Base-by-base conservation (phyloP, 2,888 invertebrate genomes). In the Stegophylla sp. region DNA sequence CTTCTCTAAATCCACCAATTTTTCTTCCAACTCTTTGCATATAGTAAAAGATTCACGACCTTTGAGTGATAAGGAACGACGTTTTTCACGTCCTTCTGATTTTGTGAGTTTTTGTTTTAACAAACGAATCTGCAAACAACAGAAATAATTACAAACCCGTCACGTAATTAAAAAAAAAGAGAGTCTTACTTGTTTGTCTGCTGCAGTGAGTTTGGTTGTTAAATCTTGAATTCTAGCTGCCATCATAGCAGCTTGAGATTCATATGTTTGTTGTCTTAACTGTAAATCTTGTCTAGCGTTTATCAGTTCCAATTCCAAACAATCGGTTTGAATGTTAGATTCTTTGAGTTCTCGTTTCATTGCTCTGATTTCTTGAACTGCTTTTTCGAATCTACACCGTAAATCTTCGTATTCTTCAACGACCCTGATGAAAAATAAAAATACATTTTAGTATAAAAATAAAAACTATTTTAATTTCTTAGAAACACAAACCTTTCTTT, bases 11-110 rank as follows among this genome's bases (percentile, higher is more conserved):
- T 94, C 93, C n/a, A 90, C 90, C 66, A 95, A 88, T 86, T 95
- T 95, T 83, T 93, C 92, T 86, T 95, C 95, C 23, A 95, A 90
- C 86, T 94, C 94, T 86, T 93, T 94, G 17, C 93, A 92, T 66
- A 94, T 89, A 12, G 92, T 91, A 84, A 94, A 90, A 45, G 93
- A 93, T 86, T 94, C 90, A 10, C 94, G 94, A 41, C 82, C 83
- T 86, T 95, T 95, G 63, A 96, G 87, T 0, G 94, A 94, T 28
- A 94, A 88, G 53, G 94, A 94, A 83, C 95, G 89, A n/a, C 95
- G 88, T 84, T 94, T 93, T 84, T 93, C 93, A 84, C 92, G 89
- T 0, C 91, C 91, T 85, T 94, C 94, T 0, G 91, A 89, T 85
- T 93, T 93, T 83, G 92, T 91, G 82, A 94, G 88, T 86, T 94